These are phyloP conservation scores for Micronycteris hirsuta DNA, from an alignment of 2,113 vertebrate species.

Conservation along the genomic window DNA sequence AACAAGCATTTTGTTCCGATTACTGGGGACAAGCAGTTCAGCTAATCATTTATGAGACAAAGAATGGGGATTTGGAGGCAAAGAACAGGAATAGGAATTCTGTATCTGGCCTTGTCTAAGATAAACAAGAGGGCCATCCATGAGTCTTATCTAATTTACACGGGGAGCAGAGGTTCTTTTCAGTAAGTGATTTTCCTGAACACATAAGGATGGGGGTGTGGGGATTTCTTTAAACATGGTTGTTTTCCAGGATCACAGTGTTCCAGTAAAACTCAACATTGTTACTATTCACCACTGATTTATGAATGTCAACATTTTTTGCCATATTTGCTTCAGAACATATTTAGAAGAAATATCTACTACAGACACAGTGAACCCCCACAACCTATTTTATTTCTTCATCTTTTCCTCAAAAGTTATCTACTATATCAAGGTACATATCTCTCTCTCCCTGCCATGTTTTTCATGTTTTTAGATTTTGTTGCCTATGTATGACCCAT, in stretches of 20 bases:
- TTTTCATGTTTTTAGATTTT: not conserved
- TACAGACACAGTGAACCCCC: not conserved
- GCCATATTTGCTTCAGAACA: not conserved
- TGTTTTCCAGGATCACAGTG: not conserved
- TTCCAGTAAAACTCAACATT: not conserved
- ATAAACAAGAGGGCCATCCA: not conserved
- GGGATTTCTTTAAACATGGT: not conserved
- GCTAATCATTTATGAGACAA: not conserved
- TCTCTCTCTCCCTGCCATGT: not conserved
- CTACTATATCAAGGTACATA: not conserved
- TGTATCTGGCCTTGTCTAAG: not conserved
- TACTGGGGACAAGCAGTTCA: not conserved
- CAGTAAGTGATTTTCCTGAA: not conserved
- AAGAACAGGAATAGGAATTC: not conserved
- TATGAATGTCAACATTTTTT: not conserved
- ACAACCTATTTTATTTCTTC: not conserved
- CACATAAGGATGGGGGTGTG: not conserved
- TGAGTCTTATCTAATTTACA: not conserved
- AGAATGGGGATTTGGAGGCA: not conserved
- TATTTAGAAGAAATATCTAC: not conserved
- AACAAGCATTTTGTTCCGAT: not conserved
- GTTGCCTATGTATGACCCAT: not conserved
- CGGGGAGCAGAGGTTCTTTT: not conserved
- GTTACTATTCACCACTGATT: not conserved
- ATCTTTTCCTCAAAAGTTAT: not conserved